Conservation (phyloP, 2,888 invertebrate genomes). For the Conchocele bisecta region DNA sequence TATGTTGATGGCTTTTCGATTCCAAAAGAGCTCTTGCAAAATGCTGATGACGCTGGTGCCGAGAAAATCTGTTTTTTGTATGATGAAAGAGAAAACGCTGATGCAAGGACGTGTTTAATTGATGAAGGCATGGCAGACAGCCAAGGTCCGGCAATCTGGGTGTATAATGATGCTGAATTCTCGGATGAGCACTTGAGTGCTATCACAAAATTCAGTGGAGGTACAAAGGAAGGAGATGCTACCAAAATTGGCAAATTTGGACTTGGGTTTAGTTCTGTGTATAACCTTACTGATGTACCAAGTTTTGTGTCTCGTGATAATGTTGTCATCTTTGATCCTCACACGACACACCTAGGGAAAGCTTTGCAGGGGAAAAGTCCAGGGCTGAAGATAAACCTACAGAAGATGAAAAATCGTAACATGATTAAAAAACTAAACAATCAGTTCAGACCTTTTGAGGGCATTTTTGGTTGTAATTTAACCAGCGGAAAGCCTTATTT, state of each 20-base stretch:
- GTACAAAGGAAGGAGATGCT: constrained; percentile 72
- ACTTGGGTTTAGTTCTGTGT: constrained; percentile 80
- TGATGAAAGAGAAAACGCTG: constrained; percentile 69
- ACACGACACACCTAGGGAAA: constrained; percentile 71
- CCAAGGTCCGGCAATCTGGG: constrained; percentile 80
- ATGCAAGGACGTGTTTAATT: constrained; percentile 64
- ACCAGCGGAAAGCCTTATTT: constrained; percentile 17
- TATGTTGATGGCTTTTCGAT: constrained; percentile 76
- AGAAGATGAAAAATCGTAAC: constrained; percentile 38
- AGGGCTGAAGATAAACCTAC: constrained; percentile 57
- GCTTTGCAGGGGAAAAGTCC: constrained; percentile 46
- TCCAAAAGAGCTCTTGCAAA: constrained; percentile 79
- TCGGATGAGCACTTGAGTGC: constrained; percentile 76
- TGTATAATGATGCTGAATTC: constrained; percentile 78
- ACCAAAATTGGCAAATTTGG: constrained; percentile 80
- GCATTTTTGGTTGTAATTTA: constrained; percentile 68
- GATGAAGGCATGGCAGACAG: constrained; percentile 73
- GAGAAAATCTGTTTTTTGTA: constrained; percentile 47
- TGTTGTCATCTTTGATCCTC: constrained; percentile 80
- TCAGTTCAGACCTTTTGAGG: constrained; percentile 76
- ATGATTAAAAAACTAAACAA: constrained; percentile 62
- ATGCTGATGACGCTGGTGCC: constrained; percentile 78
- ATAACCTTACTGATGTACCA: constrained; percentile 80
- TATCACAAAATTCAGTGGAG: constrained; percentile 78
- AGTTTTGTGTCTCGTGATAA: constrained; percentile 77